phyloP scores from a whole-genome alignment of 2,113 vertebrate genomes.

The Spea multiplicata region DNA sequence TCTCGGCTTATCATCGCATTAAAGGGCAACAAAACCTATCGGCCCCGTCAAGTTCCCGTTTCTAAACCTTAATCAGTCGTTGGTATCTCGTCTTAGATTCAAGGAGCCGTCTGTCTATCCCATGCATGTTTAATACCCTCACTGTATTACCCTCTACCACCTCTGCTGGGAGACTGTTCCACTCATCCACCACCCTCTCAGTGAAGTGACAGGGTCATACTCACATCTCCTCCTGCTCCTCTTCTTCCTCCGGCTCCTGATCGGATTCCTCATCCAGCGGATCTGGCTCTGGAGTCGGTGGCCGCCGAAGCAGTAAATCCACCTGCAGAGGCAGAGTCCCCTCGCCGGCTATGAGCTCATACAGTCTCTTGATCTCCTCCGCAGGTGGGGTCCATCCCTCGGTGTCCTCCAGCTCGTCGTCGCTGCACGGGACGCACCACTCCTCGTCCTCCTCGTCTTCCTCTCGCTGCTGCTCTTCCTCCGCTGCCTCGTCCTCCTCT shows the following conservation, averaged over 20 bases:
- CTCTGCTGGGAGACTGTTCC: no score
- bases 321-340: constrained; percentile 77
- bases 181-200: no score
- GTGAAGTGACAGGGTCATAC: not conserved
- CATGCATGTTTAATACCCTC: no score
- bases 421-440: constrained; percentile 84
- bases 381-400: constrained; percentile 79
- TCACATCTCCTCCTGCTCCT: constrained; percentile 71
- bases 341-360: constrained; percentile 75
- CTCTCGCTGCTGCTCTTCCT: constrained; percentile 51
- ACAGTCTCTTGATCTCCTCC: constrained; percentile 80
- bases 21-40: no score
- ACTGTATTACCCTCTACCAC: no score
- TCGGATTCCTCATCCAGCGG: constrained; percentile 72
- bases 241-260: constrained; percentile 64
- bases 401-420: constrained; percentile 80
- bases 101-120: no score
- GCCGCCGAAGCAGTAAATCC: constrained; percentile 75
- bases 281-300: constrained; percentile 76
- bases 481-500: constrained; percentile 50
- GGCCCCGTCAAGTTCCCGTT: no score
- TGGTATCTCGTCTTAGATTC: no score
- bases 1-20: no score
- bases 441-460: constrained; percentile 57
- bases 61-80: no score